phyloP scores from a whole-genome alignment of 2,888 invertebrate genomes.

The Silvanus unidentatus region DNA sequence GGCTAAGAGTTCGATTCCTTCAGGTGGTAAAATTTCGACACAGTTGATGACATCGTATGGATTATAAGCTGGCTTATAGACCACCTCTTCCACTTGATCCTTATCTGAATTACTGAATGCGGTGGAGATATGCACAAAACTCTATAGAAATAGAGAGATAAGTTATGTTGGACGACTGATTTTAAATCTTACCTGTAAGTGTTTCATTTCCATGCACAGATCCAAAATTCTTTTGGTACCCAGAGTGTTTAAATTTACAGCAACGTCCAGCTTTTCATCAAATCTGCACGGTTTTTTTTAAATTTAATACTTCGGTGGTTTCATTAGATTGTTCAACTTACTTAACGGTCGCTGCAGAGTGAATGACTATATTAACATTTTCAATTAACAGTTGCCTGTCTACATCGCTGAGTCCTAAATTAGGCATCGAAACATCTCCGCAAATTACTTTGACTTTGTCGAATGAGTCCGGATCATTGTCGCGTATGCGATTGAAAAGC shows the following conservation, averaged over 20 bases:
- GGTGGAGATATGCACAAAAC: constrained; percentile 87
- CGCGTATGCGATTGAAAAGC: constrained; percentile 66
- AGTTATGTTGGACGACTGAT: constrained; percentile 5
- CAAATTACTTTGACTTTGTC: constrained; percentile 63
- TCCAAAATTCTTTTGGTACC: constrained; percentile 81
- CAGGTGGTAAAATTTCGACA: constrained; percentile 56
- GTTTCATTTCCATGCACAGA: constrained; percentile 73
- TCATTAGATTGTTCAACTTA: constrained; percentile 22
- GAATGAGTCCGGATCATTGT: constrained; percentile 58
- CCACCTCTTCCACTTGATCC: constrained; percentile 70
- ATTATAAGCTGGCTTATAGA: constrained; percentile 69
- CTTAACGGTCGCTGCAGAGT: constrained; percentile 92
- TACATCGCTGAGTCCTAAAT: constrained; percentile 62
- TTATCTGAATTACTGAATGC: constrained; percentile 93
- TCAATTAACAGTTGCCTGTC: constrained; percentile 58
- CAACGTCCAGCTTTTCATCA: constrained; percentile 82
- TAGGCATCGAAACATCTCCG: constrained; percentile 70
- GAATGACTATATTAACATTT: constrained; percentile 81
- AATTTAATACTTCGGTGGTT: constrained; percentile 11
- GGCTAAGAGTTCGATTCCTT: constrained; percentile 54
- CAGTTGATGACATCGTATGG: constrained; percentile 58
- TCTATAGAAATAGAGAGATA: constrained; percentile 44
- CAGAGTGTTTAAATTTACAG: constrained; percentile 82
- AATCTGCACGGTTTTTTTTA: too few species aligned
- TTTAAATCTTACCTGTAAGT: constrained; percentile 59